Conservation (phyloP, 2,888 invertebrate genomes). For the Netelia inedita region DNA sequence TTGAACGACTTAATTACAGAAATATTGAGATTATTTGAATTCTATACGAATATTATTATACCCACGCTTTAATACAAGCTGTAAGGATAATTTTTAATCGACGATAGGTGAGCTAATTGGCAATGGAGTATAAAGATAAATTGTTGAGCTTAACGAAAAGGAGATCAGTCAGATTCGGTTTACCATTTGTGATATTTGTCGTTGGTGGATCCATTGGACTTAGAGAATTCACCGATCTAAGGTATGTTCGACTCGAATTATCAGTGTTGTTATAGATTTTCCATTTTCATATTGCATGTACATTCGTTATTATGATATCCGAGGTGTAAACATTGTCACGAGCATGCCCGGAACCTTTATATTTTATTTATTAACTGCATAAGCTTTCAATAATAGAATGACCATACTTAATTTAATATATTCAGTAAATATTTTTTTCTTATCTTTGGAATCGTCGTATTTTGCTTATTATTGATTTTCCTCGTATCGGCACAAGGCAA, state of each 20-base stretch:
- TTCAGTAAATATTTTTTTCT: not conserved
- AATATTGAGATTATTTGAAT: not conserved
- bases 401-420: too few species aligned
- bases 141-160: conserved; percentile 7
- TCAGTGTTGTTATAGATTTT: not conserved
- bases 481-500: not conserved
- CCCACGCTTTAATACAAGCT: not conserved
- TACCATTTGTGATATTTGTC: conserved; percentile 58
- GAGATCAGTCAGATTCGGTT: conserved; percentile 48
- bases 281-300: not conserved
- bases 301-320: not conserved
- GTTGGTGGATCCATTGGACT: conserved; percentile 62
- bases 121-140: conserved; percentile 43
- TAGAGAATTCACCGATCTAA: conserved; percentile 54
- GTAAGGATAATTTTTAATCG: not conserved
- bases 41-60: not conserved
- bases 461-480: not conserved
- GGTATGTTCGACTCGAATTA: conserved; percentile 30
- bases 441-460: not conserved
- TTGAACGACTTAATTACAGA: too few species aligned
- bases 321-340: too few species aligned
- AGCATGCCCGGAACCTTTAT: too few species aligned
- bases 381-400: too few species aligned
- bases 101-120: not conserved
- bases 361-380: too few species aligned